A percentile compares a stretch with the other conserved stretches of the same genome.
Evolutionary conservation across 1,140 invertebrate genomes (phyloP).

Genomic region (Druon quercuslanigerum): DNA sequence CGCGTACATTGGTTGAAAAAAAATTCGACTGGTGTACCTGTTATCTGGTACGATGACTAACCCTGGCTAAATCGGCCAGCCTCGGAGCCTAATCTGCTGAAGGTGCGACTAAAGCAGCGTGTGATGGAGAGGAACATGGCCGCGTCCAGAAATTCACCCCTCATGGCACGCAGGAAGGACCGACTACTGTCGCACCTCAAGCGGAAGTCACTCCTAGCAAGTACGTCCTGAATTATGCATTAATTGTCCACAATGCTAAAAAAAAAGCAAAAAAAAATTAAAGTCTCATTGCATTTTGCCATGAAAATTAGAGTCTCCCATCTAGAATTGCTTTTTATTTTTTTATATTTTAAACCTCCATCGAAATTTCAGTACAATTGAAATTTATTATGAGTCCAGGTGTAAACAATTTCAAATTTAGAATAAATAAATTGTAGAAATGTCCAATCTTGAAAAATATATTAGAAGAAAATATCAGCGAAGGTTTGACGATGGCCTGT

Average conservation of each 20-base stretch:
- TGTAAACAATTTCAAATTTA: constrained; percentile 24
- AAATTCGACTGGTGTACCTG: constrained; percentile 34
- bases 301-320: neutral
- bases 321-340: neutral
- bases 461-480: constrained; percentile 34
- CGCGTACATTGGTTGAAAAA: neutral
- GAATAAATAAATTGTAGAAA: constrained; percentile 37
- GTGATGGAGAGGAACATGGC: constrained; percentile 89
- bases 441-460: neutral
- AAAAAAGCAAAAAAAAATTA: constrained; percentile 33
- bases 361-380: constrained; percentile 7
- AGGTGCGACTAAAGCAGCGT: constrained; percentile 96
- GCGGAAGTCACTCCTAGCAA: constrained; percentile 85
- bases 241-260: constrained; percentile 39
- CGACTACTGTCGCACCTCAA: constrained; percentile 85
- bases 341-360: neutral
- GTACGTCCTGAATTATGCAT: constrained; percentile 78
- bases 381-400: constrained; percentile 14
- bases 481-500: constrained; percentile 54
- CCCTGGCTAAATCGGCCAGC: constrained; percentile 81
- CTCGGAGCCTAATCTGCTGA: constrained; percentile 97
- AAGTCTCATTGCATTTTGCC: neutral
- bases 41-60: constrained; percentile 60
- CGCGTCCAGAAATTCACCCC: constrained; percentile 82
- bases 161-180: constrained; percentile 89